phyloP scores from a whole-genome alignment of 2,888 invertebrate species.

The Amblyjoppa proteus region DNA sequence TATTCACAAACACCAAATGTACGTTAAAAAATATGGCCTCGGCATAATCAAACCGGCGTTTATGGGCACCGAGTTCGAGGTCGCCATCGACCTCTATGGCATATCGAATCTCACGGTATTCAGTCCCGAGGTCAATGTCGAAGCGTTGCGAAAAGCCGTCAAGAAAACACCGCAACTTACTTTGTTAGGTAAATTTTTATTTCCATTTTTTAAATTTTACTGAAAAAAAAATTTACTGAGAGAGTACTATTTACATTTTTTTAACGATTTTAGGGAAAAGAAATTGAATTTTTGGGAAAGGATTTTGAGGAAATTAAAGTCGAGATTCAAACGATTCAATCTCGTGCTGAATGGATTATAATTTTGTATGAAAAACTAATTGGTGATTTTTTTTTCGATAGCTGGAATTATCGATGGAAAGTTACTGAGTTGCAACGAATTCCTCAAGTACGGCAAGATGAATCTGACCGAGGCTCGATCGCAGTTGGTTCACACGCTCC shows the following conservation, averaged over 20 bases:
- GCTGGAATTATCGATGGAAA: constrained; percentile 91
- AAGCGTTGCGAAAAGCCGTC: constrained; percentile 88
- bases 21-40: constrained; percentile 89
- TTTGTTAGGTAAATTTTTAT: constrained; percentile 87
- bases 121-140: constrained; percentile 88
- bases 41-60: constrained; percentile 90
- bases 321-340: neutral
- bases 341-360: no score
- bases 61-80: constrained; percentile 89
- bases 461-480: constrained; percentile 89
- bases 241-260: no score
- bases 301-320: no score
- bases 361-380: constrained; percentile 5
- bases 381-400: constrained; percentile 78
- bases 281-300: no score
- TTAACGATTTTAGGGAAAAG: no score
- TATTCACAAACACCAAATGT: constrained; percentile 90
- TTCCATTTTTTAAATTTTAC: neutral
- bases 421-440: constrained; percentile 89
- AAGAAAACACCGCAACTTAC: constrained; percentile 91
- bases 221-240: no score
- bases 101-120: constrained; percentile 90
- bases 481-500: constrained; percentile 89
- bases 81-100: constrained; percentile 88
- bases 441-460: constrained; percentile 89